Evolutionary conservation across 2,797 vertebrate genomes (phyloP), one percentile per base, ranked within the genome.

Genomic region (Hydrolagus colliei): DNA sequence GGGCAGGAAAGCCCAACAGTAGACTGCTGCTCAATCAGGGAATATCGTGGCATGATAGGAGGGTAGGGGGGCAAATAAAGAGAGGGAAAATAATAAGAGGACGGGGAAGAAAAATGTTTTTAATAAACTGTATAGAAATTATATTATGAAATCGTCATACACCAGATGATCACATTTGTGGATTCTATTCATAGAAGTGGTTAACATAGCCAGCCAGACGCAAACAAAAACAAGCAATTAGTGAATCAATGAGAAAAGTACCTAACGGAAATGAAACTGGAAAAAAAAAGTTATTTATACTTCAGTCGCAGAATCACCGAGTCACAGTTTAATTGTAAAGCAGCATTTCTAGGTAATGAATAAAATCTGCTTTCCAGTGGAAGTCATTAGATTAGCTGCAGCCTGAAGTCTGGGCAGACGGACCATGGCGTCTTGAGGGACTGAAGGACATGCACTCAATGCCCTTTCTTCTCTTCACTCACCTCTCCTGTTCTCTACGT

Each of bases 221-320:
- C 14, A 84, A 84, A 18, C 6, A 84, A 52, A 20, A 52, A 10
- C 32, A 68, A 32, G n/a, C 65, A 32, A 65, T 32, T 22, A 14
- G 63, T 27, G 71, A 67, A 84, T 84, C 65, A 84, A 71, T 84
- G 12, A n/a, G 32, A 84, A 84, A 67, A 84, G 71, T 67, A 13
- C 32, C 32, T 84, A 0, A 80, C 32, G 20, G 20, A 84, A 52
- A 68, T 84, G 16, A 8, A 84, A 84, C 16, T 35, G 79, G 12
- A 68, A 14, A 80, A 73, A 72, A 41, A 82, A 84, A 6, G 1
- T 20, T 68, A 52, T 68, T 84, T 18, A 68, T 16, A 84, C 11
- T 52, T 18, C 52, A 41, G 65, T 35, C 32, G 20, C 65, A 41
- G 32, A 82, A 41, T 20, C 65, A 84, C 6, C 41, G 41, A 52